These are phyloP conservation scores for Halictus quadricinctus DNA, from an alignment of 2,888 invertebrate species.

Conservation along the genomic window DNA sequence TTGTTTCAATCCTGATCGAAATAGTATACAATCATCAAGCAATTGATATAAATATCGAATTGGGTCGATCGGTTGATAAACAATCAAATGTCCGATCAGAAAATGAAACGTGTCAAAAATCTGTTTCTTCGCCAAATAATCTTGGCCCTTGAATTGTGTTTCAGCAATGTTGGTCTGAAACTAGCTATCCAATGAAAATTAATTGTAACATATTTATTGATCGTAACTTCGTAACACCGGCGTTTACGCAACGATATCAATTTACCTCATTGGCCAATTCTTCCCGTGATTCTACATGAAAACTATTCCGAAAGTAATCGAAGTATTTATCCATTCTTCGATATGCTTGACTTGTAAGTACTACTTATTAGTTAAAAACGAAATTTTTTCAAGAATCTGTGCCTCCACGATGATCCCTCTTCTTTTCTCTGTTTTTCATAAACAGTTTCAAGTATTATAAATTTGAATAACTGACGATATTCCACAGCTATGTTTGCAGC, in stretches of 20 bases:
- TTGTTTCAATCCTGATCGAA: conserved; percentile 17
- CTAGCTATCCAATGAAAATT: not conserved
- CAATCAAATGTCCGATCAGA: conserved; percentile 22
- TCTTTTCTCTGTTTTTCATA: not conserved
- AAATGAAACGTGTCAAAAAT: conserved; percentile 34
- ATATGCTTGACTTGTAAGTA: not conserved
- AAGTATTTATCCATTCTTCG: not conserved
- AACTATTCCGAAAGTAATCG: not conserved
- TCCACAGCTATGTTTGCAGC: not conserved
- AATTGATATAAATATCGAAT: conserved; percentile 21
- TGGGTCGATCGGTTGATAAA: conserved; percentile 22
- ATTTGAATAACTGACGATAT: not conserved
- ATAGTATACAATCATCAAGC: conserved; percentile 31
- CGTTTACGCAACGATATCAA: not conserved
- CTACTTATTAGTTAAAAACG: not conserved
- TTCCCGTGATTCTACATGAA: not conserved
- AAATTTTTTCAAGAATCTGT: not conserved
- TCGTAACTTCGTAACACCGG: not conserved
- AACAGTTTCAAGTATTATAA: not conserved
- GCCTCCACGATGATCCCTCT: not conserved
- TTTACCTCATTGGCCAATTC: not conserved
- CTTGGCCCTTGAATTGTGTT: not conserved
- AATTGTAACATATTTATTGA: not conserved
- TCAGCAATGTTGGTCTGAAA: not conserved
- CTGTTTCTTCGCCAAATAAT: conserved; percentile 9